Percentiles rank a stretch among this genome's conserved stretches.
Conservation (phyloP, 2,888 invertebrate genomes). For the Ceriagrion tenellum region DNA sequence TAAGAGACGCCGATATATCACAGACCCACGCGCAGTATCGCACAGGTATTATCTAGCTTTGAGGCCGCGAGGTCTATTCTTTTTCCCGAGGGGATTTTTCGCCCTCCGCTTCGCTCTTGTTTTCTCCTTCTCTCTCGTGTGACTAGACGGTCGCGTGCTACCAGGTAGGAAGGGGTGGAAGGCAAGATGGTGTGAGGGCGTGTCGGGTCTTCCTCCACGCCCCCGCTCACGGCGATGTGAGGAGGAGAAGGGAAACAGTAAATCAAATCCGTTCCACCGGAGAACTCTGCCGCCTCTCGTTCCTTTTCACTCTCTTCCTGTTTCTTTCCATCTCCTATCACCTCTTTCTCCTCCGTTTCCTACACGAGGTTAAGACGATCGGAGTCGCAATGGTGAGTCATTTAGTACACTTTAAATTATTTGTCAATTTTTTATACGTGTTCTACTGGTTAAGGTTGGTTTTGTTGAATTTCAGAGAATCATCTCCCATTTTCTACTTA, state of each 20-base stretch:
- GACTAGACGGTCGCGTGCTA: constrained; percentile 28
- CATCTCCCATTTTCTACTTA: too few relatives aligned
- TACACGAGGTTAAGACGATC: too few relatives aligned
- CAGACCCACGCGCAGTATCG: too few relatives aligned
- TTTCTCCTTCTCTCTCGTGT: not conserved
- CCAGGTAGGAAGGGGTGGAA: not conserved
- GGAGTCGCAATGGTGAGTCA: too few relatives aligned
- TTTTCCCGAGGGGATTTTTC: not conserved
- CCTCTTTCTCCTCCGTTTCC: too few relatives aligned
- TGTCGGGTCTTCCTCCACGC: constrained; percentile 32
- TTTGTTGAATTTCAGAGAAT: too few relatives aligned
- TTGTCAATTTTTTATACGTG: too few relatives aligned
- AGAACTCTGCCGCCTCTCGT: not conserved
- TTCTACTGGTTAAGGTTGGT: too few relatives aligned
- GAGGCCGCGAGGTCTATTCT: not conserved
- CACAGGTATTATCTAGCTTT: too few relatives aligned
- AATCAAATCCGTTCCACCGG: constrained; percentile 61
- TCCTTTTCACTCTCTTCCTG: not conserved
- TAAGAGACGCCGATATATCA: too few relatives aligned
- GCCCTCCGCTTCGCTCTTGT: not conserved
- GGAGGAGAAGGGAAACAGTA: constrained; percentile 19
- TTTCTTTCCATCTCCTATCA: not conserved
- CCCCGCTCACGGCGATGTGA: not conserved
- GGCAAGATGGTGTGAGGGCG: not conserved
- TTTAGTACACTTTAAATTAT: too few relatives aligned